Evolutionary conservation across 2,888 invertebrate genomes (phyloP).

Genomic region (Syrista parreyssii): DNA sequence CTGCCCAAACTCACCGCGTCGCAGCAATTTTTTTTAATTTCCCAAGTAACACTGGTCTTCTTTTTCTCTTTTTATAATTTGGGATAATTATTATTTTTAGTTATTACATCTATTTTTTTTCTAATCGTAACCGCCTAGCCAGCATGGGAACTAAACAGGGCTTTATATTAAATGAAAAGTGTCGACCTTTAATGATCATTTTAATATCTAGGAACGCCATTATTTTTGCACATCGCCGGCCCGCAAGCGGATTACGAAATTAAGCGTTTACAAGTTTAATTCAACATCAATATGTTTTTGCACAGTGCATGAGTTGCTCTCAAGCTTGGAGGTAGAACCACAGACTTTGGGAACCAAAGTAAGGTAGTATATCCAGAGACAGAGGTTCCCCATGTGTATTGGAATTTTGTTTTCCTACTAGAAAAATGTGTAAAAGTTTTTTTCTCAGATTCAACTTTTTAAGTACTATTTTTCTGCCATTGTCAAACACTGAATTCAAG

Average conservation of each 20-base stretch:
- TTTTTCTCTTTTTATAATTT: neutral
- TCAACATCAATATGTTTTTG: conserved; percentile 39
- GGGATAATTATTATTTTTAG: neutral
- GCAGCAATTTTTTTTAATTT: neutral
- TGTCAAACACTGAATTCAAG: neutral
- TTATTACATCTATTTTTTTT: neutral
- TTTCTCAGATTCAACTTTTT: neutral
- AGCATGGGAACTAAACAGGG: neutral
- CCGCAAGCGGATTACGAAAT: conserved; percentile 21
- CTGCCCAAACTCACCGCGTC: neutral
- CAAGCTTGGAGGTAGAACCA: conserved; percentile 51
- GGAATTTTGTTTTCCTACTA: neutral
- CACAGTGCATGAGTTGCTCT: conserved; percentile 54
- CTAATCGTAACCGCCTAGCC: neutral
- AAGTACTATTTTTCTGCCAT: neutral
- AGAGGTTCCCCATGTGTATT: neutral
- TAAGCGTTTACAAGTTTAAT: conserved; percentile 32
- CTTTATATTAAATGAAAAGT: neutral
- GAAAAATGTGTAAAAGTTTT: neutral
- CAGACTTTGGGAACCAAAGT: conserved; percentile 42
- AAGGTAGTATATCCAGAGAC: conserved; percentile 31
- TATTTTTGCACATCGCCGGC: conserved; percentile 1
- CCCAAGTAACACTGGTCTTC: neutral
- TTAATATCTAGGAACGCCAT: neutral
- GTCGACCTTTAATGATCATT: neutral